Conservation (phyloP, 2,797 vertebrate genomes). For the Phrynocephalus vlangalii region DNA sequence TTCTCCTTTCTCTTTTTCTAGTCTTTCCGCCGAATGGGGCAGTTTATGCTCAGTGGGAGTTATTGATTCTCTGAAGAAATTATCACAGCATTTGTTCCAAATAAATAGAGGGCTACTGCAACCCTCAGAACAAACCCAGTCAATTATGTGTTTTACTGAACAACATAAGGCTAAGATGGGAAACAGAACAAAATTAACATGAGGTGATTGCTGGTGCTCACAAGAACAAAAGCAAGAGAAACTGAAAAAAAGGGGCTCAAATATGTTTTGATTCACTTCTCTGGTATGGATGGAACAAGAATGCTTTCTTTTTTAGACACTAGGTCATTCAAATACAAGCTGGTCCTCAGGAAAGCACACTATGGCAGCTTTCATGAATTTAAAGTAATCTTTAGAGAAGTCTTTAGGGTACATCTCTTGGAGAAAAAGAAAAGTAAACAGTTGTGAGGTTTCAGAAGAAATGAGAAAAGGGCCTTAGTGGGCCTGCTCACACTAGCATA, state of each 20-base stretch:
- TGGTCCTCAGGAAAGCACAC: background rate
- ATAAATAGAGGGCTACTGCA: conserved; percentile 58
- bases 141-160: conserved; percentile 70
- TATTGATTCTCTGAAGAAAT: conserved; percentile 79
- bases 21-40: conserved; percentile 68
- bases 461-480: conserved; percentile 46
- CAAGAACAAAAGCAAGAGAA: conserved; percentile 9
- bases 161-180: conserved; percentile 45
- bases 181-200: conserved; percentile 58
- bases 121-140: conserved; percentile 42
- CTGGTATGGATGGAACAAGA: conserved; percentile 6
- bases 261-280: conserved; percentile 23
- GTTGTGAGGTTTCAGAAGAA: conserved; percentile 23
- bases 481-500: no score
- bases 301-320: accelerated
- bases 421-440: conserved; percentile 43
- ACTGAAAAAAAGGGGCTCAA: background rate
- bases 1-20: conserved; percentile 66
- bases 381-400: conserved; percentile 39
- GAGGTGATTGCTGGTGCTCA: conserved; percentile 55
- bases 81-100: conserved; percentile 72
- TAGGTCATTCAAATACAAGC: background rate
- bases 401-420: conserved; percentile 35
- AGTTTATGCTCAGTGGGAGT: conserved; percentile 61
- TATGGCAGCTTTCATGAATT: background rate